Evolutionary conservation across 2,797 vertebrate species (phyloP).

Genomic region (Triplophysa yarkandensis): DNA sequence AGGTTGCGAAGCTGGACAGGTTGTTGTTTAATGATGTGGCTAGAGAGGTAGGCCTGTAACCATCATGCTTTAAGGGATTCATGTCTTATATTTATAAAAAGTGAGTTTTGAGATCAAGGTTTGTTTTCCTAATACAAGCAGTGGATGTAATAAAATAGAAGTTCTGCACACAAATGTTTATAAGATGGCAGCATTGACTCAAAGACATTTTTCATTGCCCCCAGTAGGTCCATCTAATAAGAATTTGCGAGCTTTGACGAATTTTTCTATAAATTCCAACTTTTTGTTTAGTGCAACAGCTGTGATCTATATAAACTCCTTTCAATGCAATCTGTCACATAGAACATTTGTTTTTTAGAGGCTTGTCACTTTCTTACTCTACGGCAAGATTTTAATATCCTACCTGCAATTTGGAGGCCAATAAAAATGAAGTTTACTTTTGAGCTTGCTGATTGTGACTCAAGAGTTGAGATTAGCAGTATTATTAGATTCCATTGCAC

Average conservation of each 20-base stretch:
- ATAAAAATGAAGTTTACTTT: neutral
- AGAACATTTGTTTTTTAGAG: neutral
- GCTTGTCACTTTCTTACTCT: neutral
- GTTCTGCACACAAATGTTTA: neutral
- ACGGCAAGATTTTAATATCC: neutral
- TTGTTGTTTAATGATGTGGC: constrained; percentile 69
- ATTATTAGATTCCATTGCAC: neutral
- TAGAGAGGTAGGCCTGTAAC: constrained; percentile 52
- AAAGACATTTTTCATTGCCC: neutral
- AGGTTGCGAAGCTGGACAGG: too few relatives aligned
- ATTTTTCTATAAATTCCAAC: neutral
- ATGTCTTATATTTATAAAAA: neutral
- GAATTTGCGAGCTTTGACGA: neutral
- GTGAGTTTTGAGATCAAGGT: neutral
- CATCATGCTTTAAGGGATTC: neutral
- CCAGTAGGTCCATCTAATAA: neutral
- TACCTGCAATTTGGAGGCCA: neutral
- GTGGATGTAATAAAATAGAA: neutral
- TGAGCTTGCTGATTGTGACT: neutral
- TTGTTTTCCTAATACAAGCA: neutral
- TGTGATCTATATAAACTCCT: neutral
- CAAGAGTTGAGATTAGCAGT: neutral
- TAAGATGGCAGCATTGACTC: neutral
- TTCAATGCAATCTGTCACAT: neutral
- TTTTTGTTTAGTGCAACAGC: neutral